These are phyloP conservation scores for Tetrapedia diversipes DNA, from an alignment of 2,888 invertebrate genomes.

Conservation along the genomic window DNA sequence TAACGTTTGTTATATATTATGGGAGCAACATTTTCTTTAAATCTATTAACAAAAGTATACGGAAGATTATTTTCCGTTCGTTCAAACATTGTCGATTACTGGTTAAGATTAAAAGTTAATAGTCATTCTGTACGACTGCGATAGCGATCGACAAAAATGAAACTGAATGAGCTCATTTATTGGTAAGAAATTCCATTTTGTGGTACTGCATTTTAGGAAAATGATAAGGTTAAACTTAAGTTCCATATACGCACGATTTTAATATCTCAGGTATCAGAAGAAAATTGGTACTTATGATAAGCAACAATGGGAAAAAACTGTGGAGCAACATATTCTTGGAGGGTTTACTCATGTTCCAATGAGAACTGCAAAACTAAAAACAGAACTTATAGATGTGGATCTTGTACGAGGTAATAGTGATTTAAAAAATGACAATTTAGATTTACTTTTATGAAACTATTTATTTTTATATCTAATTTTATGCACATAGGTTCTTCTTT, in stretches of 20 bases:
- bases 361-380: slow-evolving; percentile 91
- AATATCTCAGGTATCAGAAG: slow-evolving; percentile 91
- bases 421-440: background rate
- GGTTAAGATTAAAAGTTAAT: slow-evolving; percentile 45
- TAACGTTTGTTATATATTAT: slow-evolving; percentile 61
- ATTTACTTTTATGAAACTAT: background rate
- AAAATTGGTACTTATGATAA: slow-evolving; percentile 99
- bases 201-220: background rate
- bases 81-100: slow-evolving; percentile 34
- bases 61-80: slow-evolving; percentile 43
- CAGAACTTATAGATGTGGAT: slow-evolving; percentile 97
- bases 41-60: slow-evolving; percentile 52
- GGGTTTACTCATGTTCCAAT: slow-evolving; percentile 92
- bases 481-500: slow-evolving; percentile 92
- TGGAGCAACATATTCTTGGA: slow-evolving; percentile 95
- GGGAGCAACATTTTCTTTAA: slow-evolving; percentile 56
- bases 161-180: slow-evolving; percentile 67
- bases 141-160: slow-evolving; percentile 66
- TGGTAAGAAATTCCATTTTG: slow-evolving; percentile 62
- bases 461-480: background rate
- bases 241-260: background rate
- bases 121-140: slow-evolving; percentile 46
- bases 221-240: background rate
- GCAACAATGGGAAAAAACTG: slow-evolving; percentile 98
- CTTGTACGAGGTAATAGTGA: slow-evolving; percentile 92